Evolutionary conservation across 2,113 vertebrate genomes (phyloP).

Genomic region (Oreochromis aureus): DNA sequence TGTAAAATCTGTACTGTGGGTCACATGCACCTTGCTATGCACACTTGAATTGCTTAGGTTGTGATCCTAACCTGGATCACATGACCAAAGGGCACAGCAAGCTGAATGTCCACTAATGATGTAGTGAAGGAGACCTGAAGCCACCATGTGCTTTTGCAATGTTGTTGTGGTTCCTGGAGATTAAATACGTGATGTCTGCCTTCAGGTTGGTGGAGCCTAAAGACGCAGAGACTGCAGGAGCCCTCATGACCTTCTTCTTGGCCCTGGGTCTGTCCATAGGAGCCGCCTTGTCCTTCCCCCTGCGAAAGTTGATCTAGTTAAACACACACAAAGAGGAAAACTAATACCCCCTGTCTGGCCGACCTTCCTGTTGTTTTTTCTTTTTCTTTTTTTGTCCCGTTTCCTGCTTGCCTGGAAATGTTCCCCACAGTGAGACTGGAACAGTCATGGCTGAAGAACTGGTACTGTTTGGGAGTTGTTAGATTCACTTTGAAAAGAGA

Average conservation of each 20-base stretch:
- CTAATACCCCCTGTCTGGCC: accelerated
- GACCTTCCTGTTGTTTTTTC: accelerated
- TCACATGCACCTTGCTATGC: neutral
- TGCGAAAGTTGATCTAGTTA: constrained; percentile 70
- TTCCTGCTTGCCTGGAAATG: neutral
- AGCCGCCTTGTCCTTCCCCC: constrained; percentile 76
- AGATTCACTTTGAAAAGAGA: neutral
- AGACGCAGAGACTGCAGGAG: constrained; percentile 80
- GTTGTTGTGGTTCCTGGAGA: neutral
- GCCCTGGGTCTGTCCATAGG: constrained; percentile 81
- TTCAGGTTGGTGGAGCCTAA: constrained; percentile 76
- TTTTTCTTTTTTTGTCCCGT: neutral
- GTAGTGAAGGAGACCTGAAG: neutral
- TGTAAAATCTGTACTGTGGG: too few relatives aligned
- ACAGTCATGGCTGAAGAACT: neutral
- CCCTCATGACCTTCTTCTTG: constrained; percentile 88
- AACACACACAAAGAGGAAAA: neutral
- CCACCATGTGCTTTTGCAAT: neutral
- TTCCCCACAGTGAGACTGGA: neutral
- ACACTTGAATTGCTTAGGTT: neutral
- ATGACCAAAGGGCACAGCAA: neutral
- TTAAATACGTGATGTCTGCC: neutral
- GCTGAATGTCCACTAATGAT: neutral
- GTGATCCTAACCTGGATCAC: neutral
- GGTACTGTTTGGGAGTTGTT: neutral